Evolutionary conservation across 2,888 invertebrate genomes (phyloP), one percentile per base, ranked within the genome.

Genomic region (Apamea crenata): DNA sequence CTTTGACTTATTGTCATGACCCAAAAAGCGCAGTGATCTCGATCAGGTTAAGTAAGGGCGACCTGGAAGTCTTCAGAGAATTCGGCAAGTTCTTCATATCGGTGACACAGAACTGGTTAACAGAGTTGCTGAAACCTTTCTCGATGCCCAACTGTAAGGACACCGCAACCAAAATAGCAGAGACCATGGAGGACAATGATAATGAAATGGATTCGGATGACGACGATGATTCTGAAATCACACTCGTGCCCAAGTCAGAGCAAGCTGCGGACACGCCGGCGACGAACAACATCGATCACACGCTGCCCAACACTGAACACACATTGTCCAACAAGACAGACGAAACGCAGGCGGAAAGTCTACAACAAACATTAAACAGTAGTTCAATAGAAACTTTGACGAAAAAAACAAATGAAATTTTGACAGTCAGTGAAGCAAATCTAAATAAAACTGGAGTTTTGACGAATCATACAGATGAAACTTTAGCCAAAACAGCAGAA

Each of bases 31-130:
- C 89, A 0, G 83, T 85, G 0, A 70, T 94, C 18, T 29, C 87
- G 0, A 59, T 95, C 16, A 90, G 87, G 70, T 67, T 91, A 36
- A 65, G 71, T 1, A 80, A 87, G 0, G 95, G 94, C 0, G 94
- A 95, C 32, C 29, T 85, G 8, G 83, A 87, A 0, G 76, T 75
- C 3, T 95, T 93, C 85, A 85, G 88, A 36, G 93, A 94, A 25
- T 94, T 95, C 78, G 95, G 95, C 3, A 92, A 90, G 75, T 95
- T 95, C 88, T 93, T 93, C 81, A 86, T 91, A 29, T 87, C 91
- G 3, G 83, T 90, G 4, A 83, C 93, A 83, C 92, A 93, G 50
- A 84, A 80, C 53, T 96, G 95, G 96, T 90, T 93, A 53, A 77
- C 83, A 3, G 85, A 86, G 7, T 83, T 95, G 47, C 61, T 94